phyloP scores from a whole-genome alignment of 2,797 vertebrate genomes.

The Tenualosa ilisha region DNA sequence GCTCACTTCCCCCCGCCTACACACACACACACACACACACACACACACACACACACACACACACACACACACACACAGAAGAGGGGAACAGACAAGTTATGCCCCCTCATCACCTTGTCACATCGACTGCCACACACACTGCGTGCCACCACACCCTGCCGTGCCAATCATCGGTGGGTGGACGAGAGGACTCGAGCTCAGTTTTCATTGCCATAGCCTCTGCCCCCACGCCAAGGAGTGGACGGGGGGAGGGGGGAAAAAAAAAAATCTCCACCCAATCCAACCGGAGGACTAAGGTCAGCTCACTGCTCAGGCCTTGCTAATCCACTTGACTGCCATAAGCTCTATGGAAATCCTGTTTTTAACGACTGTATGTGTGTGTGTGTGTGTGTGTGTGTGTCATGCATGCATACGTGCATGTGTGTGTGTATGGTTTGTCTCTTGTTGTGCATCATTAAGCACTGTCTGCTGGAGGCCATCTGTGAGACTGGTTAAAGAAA shows the following conservation, averaged over 20 bases:
- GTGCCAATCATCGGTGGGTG: conserved; percentile 38
- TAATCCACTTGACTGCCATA: conserved; percentile 75
- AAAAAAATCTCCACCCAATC: neutral
- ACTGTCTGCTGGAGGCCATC: conserved; percentile 66
- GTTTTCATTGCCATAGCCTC: neutral
- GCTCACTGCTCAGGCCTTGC: conserved; percentile 60
- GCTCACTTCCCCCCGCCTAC: conserved; percentile 42
- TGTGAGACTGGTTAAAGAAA: conserved; percentile 64
- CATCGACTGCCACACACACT: conserved; percentile 12
- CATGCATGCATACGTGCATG: conserved; percentile 37
- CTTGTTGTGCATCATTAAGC: conserved; percentile 65
- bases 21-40: conserved; percentile 50
- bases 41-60: conserved; percentile 50
- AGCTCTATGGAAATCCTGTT: conserved; percentile 77
- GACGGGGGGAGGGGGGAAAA: too few species aligned
- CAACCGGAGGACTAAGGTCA: conserved; percentile 49
- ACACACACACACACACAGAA: conserved; percentile 35
- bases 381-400: neutral
- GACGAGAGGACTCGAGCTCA: neutral
- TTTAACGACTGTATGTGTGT: conserved; percentile 56
- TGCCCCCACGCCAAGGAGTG: neutral
- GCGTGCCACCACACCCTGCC: neutral
- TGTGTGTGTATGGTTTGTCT: conserved; percentile 34
- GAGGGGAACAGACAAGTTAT: conserved; percentile 36
- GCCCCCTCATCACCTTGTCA: conserved; percentile 20